These are phyloP conservation scores for Yoshiicerus persimilis DNA, from an alignment of 1,140 invertebrate genomes.

Conservation along the genomic window DNA sequence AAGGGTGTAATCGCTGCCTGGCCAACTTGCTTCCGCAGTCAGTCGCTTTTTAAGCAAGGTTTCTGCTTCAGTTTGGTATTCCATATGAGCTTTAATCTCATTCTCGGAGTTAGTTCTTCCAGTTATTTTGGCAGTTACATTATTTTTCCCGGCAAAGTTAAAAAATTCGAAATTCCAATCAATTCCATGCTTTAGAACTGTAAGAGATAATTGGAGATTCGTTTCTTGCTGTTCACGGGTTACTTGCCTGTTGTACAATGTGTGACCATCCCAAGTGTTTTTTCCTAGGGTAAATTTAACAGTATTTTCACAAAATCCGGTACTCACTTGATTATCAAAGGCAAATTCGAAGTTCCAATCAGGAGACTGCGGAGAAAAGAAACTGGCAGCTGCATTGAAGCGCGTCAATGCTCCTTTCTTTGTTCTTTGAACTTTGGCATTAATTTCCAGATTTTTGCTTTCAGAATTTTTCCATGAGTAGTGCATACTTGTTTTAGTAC, in stretches of 20 bases:
- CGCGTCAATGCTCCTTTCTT: slow-evolving; percentile 49
- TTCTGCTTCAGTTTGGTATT: slow-evolving; percentile 17
- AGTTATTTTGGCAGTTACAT: slow-evolving; percentile 23
- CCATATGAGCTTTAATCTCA: slow-evolving; percentile 32
- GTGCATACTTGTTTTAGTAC: slow-evolving; percentile 47
- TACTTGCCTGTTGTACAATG: slow-evolving; percentile 43
- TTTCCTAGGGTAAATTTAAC: slow-evolving; percentile 42
- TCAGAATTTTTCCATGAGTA: slow-evolving; percentile 49
- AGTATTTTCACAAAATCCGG: slow-evolving; percentile 51
- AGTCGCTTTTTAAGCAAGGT: slow-evolving; percentile 29
- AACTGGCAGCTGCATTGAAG: slow-evolving; percentile 25
- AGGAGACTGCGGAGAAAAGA: slow-evolving; percentile 47
- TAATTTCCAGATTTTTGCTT: slow-evolving; percentile 48
- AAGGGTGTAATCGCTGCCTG: slow-evolving; percentile 11
- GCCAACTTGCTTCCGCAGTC: slow-evolving; percentile 30
- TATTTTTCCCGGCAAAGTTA: slow-evolving; percentile 11
- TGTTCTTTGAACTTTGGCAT: slow-evolving; percentile 45
- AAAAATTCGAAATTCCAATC: slow-evolving; percentile 46
- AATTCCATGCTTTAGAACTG: slow-evolving; percentile 34
- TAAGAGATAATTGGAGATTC: slow-evolving; percentile 33
- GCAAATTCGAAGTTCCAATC: slow-evolving; percentile 48
- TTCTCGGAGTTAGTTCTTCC: slow-evolving; percentile 21
- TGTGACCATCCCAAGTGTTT: slow-evolving; percentile 45
- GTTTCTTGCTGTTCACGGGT: slow-evolving; percentile 39
- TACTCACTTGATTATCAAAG: slow-evolving; percentile 50